These are phyloP conservation scores for Plectus sambesii DNA, from an alignment of 1,140 invertebrate genomes.

Conservation along the genomic window DNA sequence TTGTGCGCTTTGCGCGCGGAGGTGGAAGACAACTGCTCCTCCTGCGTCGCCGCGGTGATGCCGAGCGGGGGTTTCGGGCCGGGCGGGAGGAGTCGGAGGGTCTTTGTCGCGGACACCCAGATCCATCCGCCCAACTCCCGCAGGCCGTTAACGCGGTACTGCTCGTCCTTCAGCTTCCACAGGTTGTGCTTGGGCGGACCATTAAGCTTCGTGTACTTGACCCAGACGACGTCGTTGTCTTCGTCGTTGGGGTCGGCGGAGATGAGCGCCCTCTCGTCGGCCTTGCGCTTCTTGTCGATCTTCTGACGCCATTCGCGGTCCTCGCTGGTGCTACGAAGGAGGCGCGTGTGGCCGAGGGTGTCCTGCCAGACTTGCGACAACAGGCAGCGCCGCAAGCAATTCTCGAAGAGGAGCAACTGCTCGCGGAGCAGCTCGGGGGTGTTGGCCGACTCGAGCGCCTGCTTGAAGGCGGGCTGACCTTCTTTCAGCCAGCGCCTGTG, in stretches of 20 bases:
- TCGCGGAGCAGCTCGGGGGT: no score
- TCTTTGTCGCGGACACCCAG: constrained; percentile 15
- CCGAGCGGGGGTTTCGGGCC: constrained; percentile 2
- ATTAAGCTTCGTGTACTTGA: neutral
- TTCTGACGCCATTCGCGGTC: neutral
- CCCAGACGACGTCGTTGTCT: neutral
- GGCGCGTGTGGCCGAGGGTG: no score
- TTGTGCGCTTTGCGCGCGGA: neutral
- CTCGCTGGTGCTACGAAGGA: no score
- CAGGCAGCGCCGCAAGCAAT: no score
- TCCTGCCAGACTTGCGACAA: no score
- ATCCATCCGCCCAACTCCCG: constrained; percentile 24
- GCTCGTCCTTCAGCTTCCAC: constrained; percentile 15
- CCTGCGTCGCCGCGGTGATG: neutral
- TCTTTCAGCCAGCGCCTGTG: no score
- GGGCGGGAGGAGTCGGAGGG: neutral
- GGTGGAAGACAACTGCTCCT: neutral
- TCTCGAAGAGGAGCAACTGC: no score
- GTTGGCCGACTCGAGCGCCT: no score
- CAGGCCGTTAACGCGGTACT: constrained; percentile 17
- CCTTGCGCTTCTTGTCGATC: neutral
- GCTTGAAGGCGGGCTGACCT: no score
- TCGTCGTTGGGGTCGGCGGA: neutral
- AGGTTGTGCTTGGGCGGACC: neutral
- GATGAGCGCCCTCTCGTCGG: neutral